phyloP scores from a whole-genome alignment of 2,113 vertebrate species.

The Hoplias malabaricus region DNA sequence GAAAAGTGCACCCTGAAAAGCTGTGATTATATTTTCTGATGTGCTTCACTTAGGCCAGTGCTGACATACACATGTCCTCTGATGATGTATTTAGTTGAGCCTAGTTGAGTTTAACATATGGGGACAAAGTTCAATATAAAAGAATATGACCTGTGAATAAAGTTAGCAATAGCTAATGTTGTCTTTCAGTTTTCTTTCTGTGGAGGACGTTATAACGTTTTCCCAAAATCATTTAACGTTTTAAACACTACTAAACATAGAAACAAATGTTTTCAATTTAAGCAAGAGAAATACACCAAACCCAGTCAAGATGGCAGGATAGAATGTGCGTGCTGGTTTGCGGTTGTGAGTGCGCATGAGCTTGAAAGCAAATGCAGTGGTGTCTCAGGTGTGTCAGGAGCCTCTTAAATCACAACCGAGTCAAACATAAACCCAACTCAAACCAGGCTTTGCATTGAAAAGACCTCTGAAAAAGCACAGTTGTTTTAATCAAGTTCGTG shows the following conservation, averaged over 20 bases:
- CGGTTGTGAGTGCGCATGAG: constrained; percentile 49
- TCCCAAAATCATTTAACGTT: too few relatives aligned
- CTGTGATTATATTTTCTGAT: too few relatives aligned
- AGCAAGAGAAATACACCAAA: not conserved
- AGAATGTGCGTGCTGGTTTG: constrained; percentile 27
- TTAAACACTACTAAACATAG: not conserved
- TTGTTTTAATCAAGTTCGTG: constrained; percentile 3
- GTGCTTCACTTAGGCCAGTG: too few relatives aligned
- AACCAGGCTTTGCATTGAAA: constrained; percentile 16
- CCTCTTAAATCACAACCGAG: constrained; percentile 31
- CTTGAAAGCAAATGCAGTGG: constrained; percentile 22
- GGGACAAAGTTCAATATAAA: too few relatives aligned
- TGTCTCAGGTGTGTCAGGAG: not conserved
- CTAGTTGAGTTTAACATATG: too few relatives aligned
- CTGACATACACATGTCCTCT: too few relatives aligned
- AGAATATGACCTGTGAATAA: too few relatives aligned
- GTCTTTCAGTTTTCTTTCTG: too few relatives aligned
- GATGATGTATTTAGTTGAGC: too few relatives aligned
- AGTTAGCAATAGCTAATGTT: too few relatives aligned
- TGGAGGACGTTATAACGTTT: too few relatives aligned
- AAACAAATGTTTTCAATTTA: not conserved
- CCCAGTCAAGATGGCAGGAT: not conserved
- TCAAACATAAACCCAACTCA: constrained; percentile 33
- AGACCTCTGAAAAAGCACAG: constrained; percentile 26
- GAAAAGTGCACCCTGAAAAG: too few relatives aligned